A percentile compares a stretch with the other conserved stretches of the same genome.
phyloP scores from a whole-genome alignment of 2,797 vertebrate species.

The Botia almorhae region DNA sequence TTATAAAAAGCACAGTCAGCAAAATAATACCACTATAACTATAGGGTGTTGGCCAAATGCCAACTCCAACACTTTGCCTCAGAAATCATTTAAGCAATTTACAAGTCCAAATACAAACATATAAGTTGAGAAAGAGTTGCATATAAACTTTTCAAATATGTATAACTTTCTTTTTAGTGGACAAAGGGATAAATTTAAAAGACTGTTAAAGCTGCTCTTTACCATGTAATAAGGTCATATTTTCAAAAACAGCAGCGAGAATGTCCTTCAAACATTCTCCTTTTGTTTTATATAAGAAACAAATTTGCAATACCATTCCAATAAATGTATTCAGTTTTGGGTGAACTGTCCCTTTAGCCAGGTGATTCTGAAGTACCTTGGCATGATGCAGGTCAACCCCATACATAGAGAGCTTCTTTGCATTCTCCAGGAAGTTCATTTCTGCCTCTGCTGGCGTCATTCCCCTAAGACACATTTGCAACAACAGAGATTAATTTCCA shows the following conservation, averaged over 20 bases:
- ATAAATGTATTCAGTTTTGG: neutral
- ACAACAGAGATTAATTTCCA: neutral
- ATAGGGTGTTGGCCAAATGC: neutral
- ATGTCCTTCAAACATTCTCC: too few relatives aligned
- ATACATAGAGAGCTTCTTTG: conserved; percentile 99
- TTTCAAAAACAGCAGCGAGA: too few relatives aligned
- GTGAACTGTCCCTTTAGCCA: neutral
- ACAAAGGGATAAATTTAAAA: too few relatives aligned
- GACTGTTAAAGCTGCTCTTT: too few relatives aligned
- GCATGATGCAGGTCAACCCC: conserved; percentile 97
- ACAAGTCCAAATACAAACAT: neutral
- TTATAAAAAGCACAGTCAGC: neutral
- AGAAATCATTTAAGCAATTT: neutral
- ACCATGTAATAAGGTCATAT: too few relatives aligned
- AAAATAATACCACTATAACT: neutral
- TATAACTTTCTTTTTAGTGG: neutral
- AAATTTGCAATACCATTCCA: too few relatives aligned
- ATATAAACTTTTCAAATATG: neutral
- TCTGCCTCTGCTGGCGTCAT: conserved; percentile 98
- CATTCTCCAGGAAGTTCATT: conserved; percentile 97
- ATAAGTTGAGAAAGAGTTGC: too few relatives aligned
- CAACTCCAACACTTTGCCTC: neutral
- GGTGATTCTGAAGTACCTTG: conserved; percentile 80
- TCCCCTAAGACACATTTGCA: conserved; percentile 78
- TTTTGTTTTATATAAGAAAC: too few relatives aligned